Base-by-base conservation (phyloP, 2,888 invertebrate species). In the Galerucella nymphaeae region DNA sequence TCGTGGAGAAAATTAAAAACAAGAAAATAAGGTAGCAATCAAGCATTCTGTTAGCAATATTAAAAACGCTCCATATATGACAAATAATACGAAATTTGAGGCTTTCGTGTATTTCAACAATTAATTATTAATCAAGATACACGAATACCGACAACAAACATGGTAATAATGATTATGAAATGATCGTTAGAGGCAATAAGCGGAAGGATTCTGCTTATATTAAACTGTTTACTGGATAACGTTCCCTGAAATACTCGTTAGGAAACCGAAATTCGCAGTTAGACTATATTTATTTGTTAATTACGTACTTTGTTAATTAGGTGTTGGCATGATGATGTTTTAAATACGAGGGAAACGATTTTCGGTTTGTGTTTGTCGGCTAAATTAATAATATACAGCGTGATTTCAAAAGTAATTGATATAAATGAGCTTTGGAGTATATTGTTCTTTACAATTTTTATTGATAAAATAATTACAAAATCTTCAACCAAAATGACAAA, bases 171-270 rank as follows among this genome's bases (percentile, higher is more conserved):
- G 53, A 18, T 53, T 38, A 59, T 59, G 9, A 38, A 59, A 59
- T n/a, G 14, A 30, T 59, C 59, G 59, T 59, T 59, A 59, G 23
- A 14, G n/a, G 59, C 2, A 59, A 59, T 59, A n/a, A 59, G 38
- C 59, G 59, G 59, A 59, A 30, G 38, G 16, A 59, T 38, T 38
- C 59, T 59, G 59, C n/a, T 59, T 18, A 59, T 38, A 59, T 59
- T 59, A 59, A 59, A 59, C 38, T 38, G 38, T 38, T 38, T 38
- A 59, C n/a, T 16, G 30, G 16, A 59, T 30, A 59, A 38, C 38
- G 38, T 59, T 59, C 59, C 16, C 59, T 59, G n/a, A 59, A 59
- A 59, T 59, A 30, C 30, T 59, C 30, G 16, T 59, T 59, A 38
- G 59, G 30, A n/a, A 59, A 59, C 59, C 59, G 30, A 30, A 59